Conservation (phyloP, 1,140 invertebrate species). For the Drosophila triauraria region DNA sequence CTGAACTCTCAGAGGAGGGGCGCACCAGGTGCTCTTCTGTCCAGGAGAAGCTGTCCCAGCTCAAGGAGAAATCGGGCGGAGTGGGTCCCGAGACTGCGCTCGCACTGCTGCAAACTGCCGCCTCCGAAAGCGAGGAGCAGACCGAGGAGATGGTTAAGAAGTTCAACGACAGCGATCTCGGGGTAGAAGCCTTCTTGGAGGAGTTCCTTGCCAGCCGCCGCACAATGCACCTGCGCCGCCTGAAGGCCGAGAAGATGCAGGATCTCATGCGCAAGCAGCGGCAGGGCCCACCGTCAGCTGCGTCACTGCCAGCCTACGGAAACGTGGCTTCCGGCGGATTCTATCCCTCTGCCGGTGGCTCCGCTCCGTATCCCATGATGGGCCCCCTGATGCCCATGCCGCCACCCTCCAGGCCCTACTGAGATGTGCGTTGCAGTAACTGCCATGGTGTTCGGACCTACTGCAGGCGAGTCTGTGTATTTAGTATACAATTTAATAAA, state of each 20-base stretch:
- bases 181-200: conserved; percentile 92
- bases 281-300: conserved; percentile 30
- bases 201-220: conserved; percentile 91
- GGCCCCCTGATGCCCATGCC: conserved; percentile 87
- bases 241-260: conserved; percentile 94
- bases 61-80: conserved; percentile 89
- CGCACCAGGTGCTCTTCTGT: conserved; percentile 89
- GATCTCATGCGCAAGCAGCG: conserved; percentile 88
- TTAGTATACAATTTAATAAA: neutral
- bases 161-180: conserved; percentile 90
- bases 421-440: conserved; percentile 5
- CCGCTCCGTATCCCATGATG: conserved; percentile 86
- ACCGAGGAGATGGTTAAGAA: conserved; percentile 92
- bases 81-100: conserved; percentile 92
- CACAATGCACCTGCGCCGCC: conserved; percentile 91
- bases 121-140: conserved; percentile 94
- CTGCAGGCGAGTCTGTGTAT: conserved; percentile 19
- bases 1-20: conserved; percentile 89
- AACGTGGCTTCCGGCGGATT: conserved; percentile 62
- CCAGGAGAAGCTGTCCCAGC: conserved; percentile 88
- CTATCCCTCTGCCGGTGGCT: conserved; percentile 48
- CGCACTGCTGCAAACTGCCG: conserved; percentile 93
- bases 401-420: conserved; percentile 72
- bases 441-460: conserved; percentile 8
- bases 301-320: conserved; percentile 52